Base-by-base conservation (phyloP, 2,888 invertebrate genomes). In the Linnaemya vulpina region DNA sequence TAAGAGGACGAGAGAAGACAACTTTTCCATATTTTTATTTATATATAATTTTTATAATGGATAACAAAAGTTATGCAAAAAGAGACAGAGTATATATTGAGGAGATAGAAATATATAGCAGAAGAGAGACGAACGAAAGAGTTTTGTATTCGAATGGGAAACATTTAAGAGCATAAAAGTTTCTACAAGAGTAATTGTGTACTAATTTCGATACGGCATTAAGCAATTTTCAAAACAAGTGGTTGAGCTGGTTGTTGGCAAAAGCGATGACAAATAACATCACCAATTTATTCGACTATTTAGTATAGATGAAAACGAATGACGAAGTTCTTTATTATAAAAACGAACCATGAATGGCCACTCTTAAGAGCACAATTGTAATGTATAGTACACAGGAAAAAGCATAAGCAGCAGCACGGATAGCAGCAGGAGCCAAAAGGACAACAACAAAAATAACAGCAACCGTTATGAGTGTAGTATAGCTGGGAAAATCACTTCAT, bases 181-280 rank as follows among this genome's bases (percentile, higher is more conserved):
- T 17, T 30, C n/a, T 22, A 43, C 11, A 43, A 20, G 8, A 60
- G 38, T 17, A 65, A 49, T 38, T 68, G 5, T 20, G 53, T 46
- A 60, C 74, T 74, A 67, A 17, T 17, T 49, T 49, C 35, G 60
- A 43, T 71, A 38, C 55, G 40, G 35, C 13, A 38, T 49, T 9
- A 49, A 58, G 22, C 4, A 87, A n/a, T 13, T 89, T 51, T 68
- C 87, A 89, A 91, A 91, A 91, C 90, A 91, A 91, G 90, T 91
- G 91, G 90, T 91, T 91, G 91, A 87, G 85, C 75, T 46, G 80
- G 46, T 65, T 80, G 68, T 60, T 68, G 53, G 49, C 60, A 15
- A 75, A 35, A 76, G 74, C 63, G 58, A 22, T 55, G 62, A 60
- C 38, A 68, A 40, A 79, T 65, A 73, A 78, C 78, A 77, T 60